Evolutionary conservation across 2,797 vertebrate species (phyloP).

Genomic region (Myripristis jacobus): DNA sequence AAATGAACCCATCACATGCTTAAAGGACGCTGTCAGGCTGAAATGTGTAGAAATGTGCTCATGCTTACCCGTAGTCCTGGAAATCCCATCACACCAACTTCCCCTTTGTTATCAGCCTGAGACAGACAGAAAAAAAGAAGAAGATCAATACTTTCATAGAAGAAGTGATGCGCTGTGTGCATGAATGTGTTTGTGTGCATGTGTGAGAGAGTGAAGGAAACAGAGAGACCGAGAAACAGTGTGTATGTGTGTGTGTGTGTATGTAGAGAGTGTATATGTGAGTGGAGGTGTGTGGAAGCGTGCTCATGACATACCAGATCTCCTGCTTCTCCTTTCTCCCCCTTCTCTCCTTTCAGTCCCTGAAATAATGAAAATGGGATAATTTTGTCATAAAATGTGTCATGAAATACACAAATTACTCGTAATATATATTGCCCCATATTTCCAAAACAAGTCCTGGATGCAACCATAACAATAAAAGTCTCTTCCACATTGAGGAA

Average conservation of each 20-base stretch:
- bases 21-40: not conserved
- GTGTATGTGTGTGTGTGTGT: not conserved
- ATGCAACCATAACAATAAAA: not conserved
- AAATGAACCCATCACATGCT: not conserved
- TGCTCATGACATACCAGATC: slow-evolving; percentile 78
- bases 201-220: not conserved
- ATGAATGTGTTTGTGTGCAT: not conserved
- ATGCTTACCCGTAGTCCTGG: slow-evolving; percentile 87
- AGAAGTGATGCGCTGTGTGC: not conserved
- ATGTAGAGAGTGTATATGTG: not conserved
- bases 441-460: not conserved
- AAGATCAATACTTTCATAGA: not conserved
- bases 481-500: not conserved
- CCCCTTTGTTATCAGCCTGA: slow-evolving; percentile 85
- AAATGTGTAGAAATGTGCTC: slow-evolving; percentile 4
- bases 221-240: not conserved
- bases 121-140: slow-evolving; percentile 16
- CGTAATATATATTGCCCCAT: not conserved
- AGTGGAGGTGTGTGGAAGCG: not conserved
- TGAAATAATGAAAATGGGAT: slow-evolving; percentile 57
- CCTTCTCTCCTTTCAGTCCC: slow-evolving; percentile 86
- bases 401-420: not conserved
- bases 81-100: slow-evolving; percentile 88
- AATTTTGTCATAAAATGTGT: not conserved
- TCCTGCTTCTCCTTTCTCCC: slow-evolving; percentile 85